Evolutionary conservation across 2,888 invertebrate species (phyloP).

Genomic region (Hoplodrina ambigua): DNA sequence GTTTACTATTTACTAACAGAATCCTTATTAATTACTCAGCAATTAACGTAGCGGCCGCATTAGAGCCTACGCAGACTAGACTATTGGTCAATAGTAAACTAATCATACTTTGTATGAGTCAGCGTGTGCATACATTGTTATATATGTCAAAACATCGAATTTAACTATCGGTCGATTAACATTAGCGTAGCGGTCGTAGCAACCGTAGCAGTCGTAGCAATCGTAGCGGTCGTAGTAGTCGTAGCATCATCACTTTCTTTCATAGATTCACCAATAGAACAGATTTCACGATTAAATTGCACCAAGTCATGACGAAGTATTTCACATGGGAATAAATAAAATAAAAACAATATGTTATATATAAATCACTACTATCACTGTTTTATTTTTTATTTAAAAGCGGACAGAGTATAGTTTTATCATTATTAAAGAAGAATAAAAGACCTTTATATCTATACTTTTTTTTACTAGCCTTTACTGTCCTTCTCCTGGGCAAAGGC

Average conservation of each 20-base stretch:
- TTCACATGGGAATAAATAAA: constrained; percentile 13
- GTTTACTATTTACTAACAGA: neutral
- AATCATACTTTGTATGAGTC: neutral
- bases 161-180: neutral
- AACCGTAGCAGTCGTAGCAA: constrained; percentile 6
- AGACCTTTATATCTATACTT: neutral
- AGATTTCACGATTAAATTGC: constrained; percentile 28
- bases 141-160: neutral
- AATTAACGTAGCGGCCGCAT: neutral
- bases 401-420: no score
- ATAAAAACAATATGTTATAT: neutral
- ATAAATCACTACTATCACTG: no score
- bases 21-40: neutral
- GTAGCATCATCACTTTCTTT: constrained; percentile 18
- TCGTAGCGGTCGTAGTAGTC: constrained; percentile 25
- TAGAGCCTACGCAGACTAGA: neutral
- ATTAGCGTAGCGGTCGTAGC: constrained; percentile 10
- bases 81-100: neutral
- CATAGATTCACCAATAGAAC: constrained; percentile 25
- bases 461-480: no score
- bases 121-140: neutral
- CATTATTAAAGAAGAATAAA: neutral
- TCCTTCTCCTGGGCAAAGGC: no score
- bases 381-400: neutral
- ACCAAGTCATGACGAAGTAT: constrained; percentile 7